Conservation (phyloP, 2,113 vertebrate genomes). For the Nannospalax galili region DNA sequence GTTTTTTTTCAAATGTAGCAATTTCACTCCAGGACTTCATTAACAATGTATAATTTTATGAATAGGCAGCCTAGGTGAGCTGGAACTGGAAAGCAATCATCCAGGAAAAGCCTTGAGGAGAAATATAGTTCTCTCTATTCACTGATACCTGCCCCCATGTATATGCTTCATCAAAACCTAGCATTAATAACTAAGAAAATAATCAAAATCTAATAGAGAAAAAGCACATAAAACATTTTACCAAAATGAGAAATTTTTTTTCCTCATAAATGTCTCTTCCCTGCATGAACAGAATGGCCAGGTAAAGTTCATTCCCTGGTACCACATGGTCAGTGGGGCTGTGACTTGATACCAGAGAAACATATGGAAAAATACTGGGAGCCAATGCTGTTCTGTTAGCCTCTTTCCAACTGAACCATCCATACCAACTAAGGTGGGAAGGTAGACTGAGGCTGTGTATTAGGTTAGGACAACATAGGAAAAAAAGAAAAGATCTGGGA, state of each 20-base stretch:
- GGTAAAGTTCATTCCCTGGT: not conserved
- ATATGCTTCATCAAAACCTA: not conserved
- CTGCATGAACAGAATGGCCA: not conserved
- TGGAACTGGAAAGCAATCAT: not conserved
- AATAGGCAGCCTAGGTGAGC: not conserved
- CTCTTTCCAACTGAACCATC: not conserved
- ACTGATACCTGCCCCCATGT: not conserved
- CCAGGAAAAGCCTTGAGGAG: not conserved
- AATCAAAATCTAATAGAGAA: not conserved
- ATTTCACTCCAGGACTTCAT: not conserved
- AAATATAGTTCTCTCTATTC: not conserved
- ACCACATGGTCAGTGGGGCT: not conserved
- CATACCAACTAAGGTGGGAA: not conserved
- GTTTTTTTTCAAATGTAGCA: not conserved
- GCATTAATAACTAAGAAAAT: not conserved
- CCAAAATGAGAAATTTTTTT: not conserved
- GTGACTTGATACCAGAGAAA: not conserved
- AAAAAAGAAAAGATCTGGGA: not conserved
- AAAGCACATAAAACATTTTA: not conserved
- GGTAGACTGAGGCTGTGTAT: not conserved
- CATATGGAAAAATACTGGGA: not conserved
- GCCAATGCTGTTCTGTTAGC: not conserved
- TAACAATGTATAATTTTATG: not conserved
- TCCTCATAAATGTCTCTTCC: not conserved
- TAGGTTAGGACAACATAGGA: not conserved